These are phyloP conservation scores for Prolemur simus DNA, from an alignment of 2,113 vertebrate genomes.

Conservation along the genomic window DNA sequence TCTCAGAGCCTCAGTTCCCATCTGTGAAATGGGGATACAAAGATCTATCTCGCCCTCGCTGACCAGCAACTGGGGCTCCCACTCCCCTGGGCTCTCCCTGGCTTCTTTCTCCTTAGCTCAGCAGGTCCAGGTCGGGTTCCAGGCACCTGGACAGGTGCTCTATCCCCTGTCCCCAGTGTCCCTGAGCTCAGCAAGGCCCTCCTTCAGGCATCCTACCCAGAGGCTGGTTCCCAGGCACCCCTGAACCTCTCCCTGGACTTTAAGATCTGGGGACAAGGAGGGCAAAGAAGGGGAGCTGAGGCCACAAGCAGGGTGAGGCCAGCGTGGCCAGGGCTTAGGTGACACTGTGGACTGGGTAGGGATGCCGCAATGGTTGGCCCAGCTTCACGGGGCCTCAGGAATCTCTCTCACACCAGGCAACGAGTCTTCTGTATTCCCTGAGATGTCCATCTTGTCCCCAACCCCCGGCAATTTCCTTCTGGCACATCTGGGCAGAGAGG, in stretches of 20 bases:
- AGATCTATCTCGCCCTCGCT: not conserved
- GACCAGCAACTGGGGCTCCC: not conserved
- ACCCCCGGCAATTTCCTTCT: not conserved
- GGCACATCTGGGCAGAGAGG: not conserved
- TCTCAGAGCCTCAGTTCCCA: not conserved
- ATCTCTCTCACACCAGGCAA: not conserved
- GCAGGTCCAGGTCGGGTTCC: not conserved
- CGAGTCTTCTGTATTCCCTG: not conserved
- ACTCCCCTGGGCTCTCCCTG: not conserved
- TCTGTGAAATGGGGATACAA: not conserved
- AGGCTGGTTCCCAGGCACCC: not conserved
- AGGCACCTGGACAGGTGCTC: not conserved
- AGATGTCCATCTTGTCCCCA: not conserved
- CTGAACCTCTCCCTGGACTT: not conserved
- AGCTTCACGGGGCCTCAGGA: not conserved
- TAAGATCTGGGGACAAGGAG: not conserved
- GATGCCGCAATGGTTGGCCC: not conserved
- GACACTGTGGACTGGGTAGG: fast-evolving
- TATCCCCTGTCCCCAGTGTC: no score
- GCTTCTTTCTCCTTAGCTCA: not conserved
- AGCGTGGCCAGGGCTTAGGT: not conserved
- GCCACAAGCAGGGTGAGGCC: not conserved
- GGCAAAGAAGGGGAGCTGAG: not conserved
- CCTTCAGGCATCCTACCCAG: not conserved
- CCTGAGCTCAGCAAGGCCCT: not conserved